phyloP scores from a whole-genome alignment of 2,113 vertebrate genomes.

The Dunckerocampus dactyliophorus region DNA sequence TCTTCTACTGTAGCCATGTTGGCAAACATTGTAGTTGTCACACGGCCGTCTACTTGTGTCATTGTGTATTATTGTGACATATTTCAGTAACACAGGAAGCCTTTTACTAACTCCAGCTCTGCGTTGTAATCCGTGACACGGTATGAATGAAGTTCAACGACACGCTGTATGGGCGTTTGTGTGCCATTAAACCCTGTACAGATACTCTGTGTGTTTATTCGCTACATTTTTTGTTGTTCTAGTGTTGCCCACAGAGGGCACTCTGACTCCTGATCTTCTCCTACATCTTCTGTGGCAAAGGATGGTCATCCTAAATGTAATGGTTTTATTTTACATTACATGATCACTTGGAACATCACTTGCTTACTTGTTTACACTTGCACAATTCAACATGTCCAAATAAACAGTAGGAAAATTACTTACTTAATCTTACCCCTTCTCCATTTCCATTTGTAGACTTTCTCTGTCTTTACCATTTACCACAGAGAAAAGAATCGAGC shows the following conservation, averaged over 20 bases:
- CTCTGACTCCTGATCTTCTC: slow-evolving; percentile 54
- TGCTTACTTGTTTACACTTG: too few species aligned
- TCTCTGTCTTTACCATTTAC: too few species aligned
- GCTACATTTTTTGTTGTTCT: slow-evolving; percentile 16
- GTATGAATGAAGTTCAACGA: slow-evolving; percentile 14
- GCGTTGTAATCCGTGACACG: slow-evolving; percentile 16
- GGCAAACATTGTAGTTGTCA: slow-evolving; percentile 30
- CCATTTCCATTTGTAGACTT: too few species aligned
- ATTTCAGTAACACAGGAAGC: slow-evolving; percentile 32
- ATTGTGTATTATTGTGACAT: slow-evolving; percentile 38
- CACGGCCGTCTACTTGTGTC: slow-evolving; percentile 18
- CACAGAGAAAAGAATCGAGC: neutral
- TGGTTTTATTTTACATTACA: too few species aligned
- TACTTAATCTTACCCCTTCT: too few species aligned
- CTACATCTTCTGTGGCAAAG: neutral
- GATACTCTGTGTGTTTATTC: slow-evolving; percentile 9
- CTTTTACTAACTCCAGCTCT: slow-evolving; percentile 39
- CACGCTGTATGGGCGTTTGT: slow-evolving; percentile 39
- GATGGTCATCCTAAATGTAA: neutral
- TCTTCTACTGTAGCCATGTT: slow-evolving; percentile 33
- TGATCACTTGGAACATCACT: too few species aligned
- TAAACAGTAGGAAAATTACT: too few species aligned
- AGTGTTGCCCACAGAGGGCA: slow-evolving; percentile 57
- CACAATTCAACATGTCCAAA: too few species aligned
- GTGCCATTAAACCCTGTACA: slow-evolving; percentile 65